Base-by-base conservation (phyloP, 2,113 vertebrate genomes). In the Uropsilus gracilis region DNA sequence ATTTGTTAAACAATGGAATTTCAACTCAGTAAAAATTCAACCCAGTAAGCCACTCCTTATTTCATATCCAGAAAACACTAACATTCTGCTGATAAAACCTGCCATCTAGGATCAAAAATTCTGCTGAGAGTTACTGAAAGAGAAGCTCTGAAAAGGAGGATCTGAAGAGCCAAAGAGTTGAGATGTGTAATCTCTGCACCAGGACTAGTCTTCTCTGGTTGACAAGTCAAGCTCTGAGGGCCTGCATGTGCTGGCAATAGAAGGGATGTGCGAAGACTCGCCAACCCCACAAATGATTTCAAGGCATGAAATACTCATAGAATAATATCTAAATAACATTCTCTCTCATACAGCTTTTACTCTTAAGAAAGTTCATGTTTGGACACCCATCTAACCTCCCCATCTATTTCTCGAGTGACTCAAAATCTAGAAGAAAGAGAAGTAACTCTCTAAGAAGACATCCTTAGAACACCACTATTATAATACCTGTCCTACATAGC, bases 21-120 rank as follows among this genome's bases (percentile, higher is more conserved):
- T 95, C 76, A 94, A 6, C 3, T 50, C 48, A 28, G 90, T 76
- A 76, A 71, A 95, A 91, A 73, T 37, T 81, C 61, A 96, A 57
- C 11, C 55, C 48, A 30, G 12, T 28, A 30, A 90, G 46, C 8
- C 57, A 81, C 5, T 1, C 17, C 55, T 61, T 68, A 72, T 66
- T 55, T 73, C 64, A 84, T 11, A 17, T 42, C 73, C 48, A 57
- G 11, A 95, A 82, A 8, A 75, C 34, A 83, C 50, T 9, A 73
- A 57, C 46, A 66, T 10, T 55, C 20, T 93, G 5, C 68, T 61
- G 3, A 55, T 80, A 66, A 86, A 76, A 71, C 2, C 57, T 84
- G 57, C n/a, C 64, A 78, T 4, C 30, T 14, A 86, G 75, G 44
- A 72, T 32, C 64, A 66, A 39, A 94, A 73, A 69, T 48, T 59